Conservation (phyloP, 2,888 invertebrate genomes). For the Tanypteryx hageni region DNA sequence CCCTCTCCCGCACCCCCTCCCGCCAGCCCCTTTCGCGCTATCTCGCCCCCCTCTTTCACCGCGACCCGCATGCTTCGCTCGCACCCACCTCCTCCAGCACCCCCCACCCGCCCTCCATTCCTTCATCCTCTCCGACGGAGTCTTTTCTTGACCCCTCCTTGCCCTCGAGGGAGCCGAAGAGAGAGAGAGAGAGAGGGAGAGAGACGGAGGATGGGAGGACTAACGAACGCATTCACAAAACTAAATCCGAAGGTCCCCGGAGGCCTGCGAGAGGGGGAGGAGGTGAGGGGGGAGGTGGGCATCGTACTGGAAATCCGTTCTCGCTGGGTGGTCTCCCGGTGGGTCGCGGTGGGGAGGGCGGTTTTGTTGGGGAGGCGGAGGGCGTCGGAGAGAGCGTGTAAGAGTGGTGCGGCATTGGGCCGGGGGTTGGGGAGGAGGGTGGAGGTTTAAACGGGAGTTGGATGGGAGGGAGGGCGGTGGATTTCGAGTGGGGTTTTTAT, state of each 20-base stretch:
- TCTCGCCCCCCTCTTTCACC: no score
- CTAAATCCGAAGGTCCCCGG: constrained; percentile 15
- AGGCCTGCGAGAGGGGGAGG: neutral
- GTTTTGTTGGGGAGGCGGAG: neutral
- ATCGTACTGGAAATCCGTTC: constrained; percentile 25
- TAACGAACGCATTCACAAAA: constrained; percentile 35
- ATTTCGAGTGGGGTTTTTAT: constrained; percentile 28
- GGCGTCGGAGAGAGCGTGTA: no score
- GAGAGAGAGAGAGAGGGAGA: neutral
- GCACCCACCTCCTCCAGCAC: neutral
- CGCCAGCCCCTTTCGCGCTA: no score
- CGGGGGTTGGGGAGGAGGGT: no score
- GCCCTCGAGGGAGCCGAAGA: neutral
- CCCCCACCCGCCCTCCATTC: neutral
- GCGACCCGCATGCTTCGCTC: neutral
- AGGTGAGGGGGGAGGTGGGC: neutral
- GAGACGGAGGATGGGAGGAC: neutral
- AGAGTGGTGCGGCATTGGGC: no score
- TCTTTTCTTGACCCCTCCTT: constrained; percentile 17
- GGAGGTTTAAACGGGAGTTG: neutral
- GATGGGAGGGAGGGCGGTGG: neutral
- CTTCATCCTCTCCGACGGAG: constrained; percentile 6
- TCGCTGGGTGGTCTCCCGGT: neutral
- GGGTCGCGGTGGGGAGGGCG: neutral
- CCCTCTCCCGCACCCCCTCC: no score